These are phyloP conservation scores for Tretioscincus oriximinensis DNA, from an alignment of 2,113 vertebrate genomes.

Conservation along the genomic window DNA sequence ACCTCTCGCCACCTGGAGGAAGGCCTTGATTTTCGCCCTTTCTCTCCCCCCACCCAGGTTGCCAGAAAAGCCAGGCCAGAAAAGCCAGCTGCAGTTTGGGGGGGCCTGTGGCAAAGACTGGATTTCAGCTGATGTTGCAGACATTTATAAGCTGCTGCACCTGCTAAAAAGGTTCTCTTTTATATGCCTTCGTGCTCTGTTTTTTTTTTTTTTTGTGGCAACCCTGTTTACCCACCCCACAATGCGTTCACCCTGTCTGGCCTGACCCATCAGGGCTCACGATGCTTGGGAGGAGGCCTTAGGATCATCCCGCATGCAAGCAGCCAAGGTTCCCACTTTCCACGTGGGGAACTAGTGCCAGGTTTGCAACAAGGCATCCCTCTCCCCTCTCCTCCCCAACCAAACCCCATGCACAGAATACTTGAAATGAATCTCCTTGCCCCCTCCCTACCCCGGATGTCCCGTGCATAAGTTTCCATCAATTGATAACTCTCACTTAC, in stretches of 20 bases:
- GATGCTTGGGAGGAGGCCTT: neutral
- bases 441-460: neutral
- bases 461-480: constrained; percentile 7
- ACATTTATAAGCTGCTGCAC: too few relatives aligned
- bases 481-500: constrained; percentile 29
- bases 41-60: neutral
- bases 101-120: too few relatives aligned
- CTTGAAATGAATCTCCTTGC: too few relatives aligned
- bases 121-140: too few relatives aligned
- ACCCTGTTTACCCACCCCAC: neutral
- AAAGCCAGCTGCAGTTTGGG: too few relatives aligned
- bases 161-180: too few relatives aligned
- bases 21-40: neutral
- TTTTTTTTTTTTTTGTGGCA: too few relatives aligned
- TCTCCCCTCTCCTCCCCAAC: too few relatives aligned
- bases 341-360: neutral
- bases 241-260: neutral
- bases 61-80: too few relatives aligned
- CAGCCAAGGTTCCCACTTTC: neutral
- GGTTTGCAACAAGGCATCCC: neutral
- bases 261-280: too few relatives aligned
- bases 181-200: too few relatives aligned
- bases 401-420: too few relatives aligned
- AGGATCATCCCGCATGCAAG: neutral
- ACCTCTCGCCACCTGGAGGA: neutral